Evolutionary conservation across 1,140 invertebrate species (phyloP), one percentile per base, ranked within the genome.

Genomic region (Drosophila kikkawai): DNA sequence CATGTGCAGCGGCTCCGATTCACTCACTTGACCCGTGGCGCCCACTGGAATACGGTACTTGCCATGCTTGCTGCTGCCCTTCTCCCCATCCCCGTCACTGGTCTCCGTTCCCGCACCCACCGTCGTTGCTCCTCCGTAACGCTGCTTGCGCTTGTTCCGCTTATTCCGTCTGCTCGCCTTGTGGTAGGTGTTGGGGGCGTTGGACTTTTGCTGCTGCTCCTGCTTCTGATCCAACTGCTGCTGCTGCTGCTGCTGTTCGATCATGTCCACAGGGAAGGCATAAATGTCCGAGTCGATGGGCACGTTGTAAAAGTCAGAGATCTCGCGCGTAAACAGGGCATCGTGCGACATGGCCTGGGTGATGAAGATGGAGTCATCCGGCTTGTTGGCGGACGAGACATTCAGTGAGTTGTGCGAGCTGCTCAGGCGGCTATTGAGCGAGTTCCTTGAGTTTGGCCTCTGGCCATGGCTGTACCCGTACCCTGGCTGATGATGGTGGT

Each of bases 231-330:
- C 19, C 64, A 41, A 17, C 57, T 22, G 9, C 17, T 44, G 37
- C 26, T 65, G 63, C 60, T 74, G 63, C 55, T 80, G 67, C 66
- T 81, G 94, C 92, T 74, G 84, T 95, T 95, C 79, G 94, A 97
- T 94, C 82, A 96, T 96, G 91, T 97, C 96, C 47, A 97, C 95
- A 22, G 97, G 97, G 45, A 97, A 95, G 7, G 96, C 96, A 84
- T 97, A 97, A 73, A 97, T 97, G 82, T 97, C 97, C 83, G 96
- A 97, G 76, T 97, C 96, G 75, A 97, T 96, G 45, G 96, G 96
- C 45, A 97, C 96, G 93, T 96, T 97, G 88, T 97, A 97, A 93
- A 97, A 95, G 85, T 97, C 96, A 34, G 95, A 96, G 34, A 97
- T 97, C 73, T 96, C 95, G 58, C 94, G 93, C 19, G 94, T 94